Evolutionary conservation across 2,797 vertebrate genomes (phyloP), one percentile per base, ranked within the genome.

Genomic region (Schizopygopsis pylzovi): DNA sequence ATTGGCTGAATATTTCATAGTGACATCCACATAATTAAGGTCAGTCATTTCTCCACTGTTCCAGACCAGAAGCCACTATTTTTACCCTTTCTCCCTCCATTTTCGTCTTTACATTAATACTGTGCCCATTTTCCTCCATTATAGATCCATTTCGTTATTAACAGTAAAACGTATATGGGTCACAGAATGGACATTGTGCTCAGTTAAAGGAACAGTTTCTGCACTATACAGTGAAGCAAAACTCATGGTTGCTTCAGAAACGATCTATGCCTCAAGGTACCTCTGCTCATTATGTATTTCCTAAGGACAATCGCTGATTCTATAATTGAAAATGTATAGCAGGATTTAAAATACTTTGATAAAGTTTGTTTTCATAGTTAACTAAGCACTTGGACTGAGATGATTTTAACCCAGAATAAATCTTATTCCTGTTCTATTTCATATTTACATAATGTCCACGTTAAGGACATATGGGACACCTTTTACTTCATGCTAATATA

Each of bases 1-100:
- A 63, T 79, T 73, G 84, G 75, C 54, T 49, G 59, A 88, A 84
- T 89, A 88, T 88, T 86, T 88, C 82, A 84, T 79, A 18, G 41
- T 86, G 88, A 86, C 88, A 85, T 90, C 43, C 45, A 28, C 33
- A 75, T 89, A 89, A 90, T 90, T 89, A 89, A 86, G 82, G 86
- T 76, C 79, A 86, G 86, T 61, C 86, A 71, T 86, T 84, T 75
- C 71, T 84, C 39, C 37, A 43, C 43, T 18, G 20, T 39, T 81
- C 71, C 54, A 39, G 61, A 80, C 85, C 41, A 63, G 22, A 25
- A 56, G 83, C 67, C 52, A 20, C 67, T 72, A 82, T 82, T 82
- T 87, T 82, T 85, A 70, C 33, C 72, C 56, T 65, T 87, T 82
- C 82, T 54, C 39, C 45, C 79, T 81, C 79, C 73, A 61, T 68